Evolutionary conservation across 2,113 vertebrate species (phyloP), one percentile per base, ranked within the genome.

Genomic region (Ochotona princeps): DNA sequence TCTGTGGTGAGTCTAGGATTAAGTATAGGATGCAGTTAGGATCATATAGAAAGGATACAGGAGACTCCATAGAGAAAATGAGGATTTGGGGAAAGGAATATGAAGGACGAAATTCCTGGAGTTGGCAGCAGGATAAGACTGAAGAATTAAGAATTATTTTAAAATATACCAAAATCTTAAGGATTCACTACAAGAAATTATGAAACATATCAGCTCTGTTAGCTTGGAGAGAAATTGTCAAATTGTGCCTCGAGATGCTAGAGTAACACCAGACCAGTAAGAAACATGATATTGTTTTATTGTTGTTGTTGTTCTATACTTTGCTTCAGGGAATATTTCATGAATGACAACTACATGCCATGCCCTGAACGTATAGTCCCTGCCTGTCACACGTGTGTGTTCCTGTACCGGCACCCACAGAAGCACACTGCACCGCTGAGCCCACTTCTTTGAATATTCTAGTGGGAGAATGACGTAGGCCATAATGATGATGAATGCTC

Each of bases 391-490:
- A 38, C 23, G 23, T 30, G 20, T 35, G 9, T 6, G 25, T 44
- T 4, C 26, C 32, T 7, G 17, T n/a, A 32, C 7, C 51, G 5
- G 67, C 20, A 60, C 17, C 28, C 49, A 49, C 28, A 47, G 28
- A n/a, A 18, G 7, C 51, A 11, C 28, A 9, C 26, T 5, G 18
- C 15, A 65, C 28, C 11, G 35, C 49, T 61, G 25, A 80, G 28
- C 38, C 26, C 51, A 11, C 85, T 84, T 93, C 17, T 93, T 85
- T 67, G 51, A 18, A 4, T 81, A 54, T 86, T 87, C 86, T 84
- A 32, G 14, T 75, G 47, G 54, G 32, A 89, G 10, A 90, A 23
- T 93, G 18, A 49, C 78, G 30, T 35, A 87, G 73, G 17, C 3
- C 28, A 20, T 76, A 72, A 66, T 32, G 18, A 93, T 83, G 65